Base-by-base conservation (phyloP, 2,888 invertebrate species). In the Apamea anceps region DNA sequence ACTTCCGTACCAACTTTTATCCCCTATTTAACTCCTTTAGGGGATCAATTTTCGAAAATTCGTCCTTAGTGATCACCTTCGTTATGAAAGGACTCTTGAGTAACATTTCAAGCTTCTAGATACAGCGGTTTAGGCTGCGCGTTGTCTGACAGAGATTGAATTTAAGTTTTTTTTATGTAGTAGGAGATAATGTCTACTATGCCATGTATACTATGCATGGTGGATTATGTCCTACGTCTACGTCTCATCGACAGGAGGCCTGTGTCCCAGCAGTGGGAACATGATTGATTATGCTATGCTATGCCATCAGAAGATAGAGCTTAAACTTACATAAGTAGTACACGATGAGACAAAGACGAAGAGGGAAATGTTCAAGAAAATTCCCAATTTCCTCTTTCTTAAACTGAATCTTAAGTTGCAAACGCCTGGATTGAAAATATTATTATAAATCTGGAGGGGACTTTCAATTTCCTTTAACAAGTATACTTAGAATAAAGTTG, bases 391-490 rank as follows among this genome's bases (percentile, higher is more conserved):
- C 74, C 74, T 75, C 51, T 48, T 48, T 71, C 65, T 63, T n/a
- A 67, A 67, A 65, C 72, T 75, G 15, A 79, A 77, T 74, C 32
- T 70, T 48, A 68, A 74, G 48, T 45, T 42, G 45, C 76, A 70
- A 72, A 66, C 25, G 57, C 37, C 45, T 60, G 48, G 10, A 60
- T 70, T 48, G 13, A 65, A 80, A 66, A 80, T 65, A 37, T 45
- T 72, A 62, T 66, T 66, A 70, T 73, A 87, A 73, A 66, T 57
- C 63, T 54, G 21, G n/a, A 57, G 8, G 13, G 6, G 37, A 70
- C 21, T 75, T 81, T 78, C 60, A 87, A 82, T 86, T 87, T 80
- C 74, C 66, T 77, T 60, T 63, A 57, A 25, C 65, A 63, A 42
- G 65, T 60, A 18, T 13, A 72, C 65, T 77, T 66, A 63, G 57